phyloP scores from a whole-genome alignment of 1,140 invertebrate genomes.

The Neocloeon triangulifer region DNA sequence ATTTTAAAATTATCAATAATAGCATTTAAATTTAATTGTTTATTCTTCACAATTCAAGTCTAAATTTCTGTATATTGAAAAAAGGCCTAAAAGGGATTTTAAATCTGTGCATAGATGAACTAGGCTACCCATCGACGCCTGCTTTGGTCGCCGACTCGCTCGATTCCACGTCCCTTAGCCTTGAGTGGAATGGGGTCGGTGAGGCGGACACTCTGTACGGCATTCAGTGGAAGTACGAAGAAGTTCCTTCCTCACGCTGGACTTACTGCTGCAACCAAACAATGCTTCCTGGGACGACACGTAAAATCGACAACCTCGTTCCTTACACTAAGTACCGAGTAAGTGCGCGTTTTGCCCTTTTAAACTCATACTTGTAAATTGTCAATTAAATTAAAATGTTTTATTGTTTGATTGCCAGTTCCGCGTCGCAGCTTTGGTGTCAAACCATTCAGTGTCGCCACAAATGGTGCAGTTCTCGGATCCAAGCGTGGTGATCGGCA shows the following conservation, averaged over 20 bases:
- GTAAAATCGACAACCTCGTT: slow-evolving; percentile 48
- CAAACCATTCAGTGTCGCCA: slow-evolving; percentile 16
- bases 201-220: slow-evolving; percentile 37
- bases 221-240: slow-evolving; percentile 52
- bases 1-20: no score
- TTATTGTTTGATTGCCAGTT: slow-evolving; percentile 41
- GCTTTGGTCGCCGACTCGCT: slow-evolving; percentile 49
- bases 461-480: slow-evolving; percentile 28
- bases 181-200: slow-evolving; percentile 47
- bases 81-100: no score
- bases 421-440: slow-evolving; percentile 47
- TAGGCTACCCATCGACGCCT: slow-evolving; percentile 45
- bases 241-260: slow-evolving; percentile 37
- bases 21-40: no score
- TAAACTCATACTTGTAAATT: slow-evolving; percentile 6
- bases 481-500: slow-evolving; percentile 58
- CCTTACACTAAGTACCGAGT: slow-evolving; percentile 79
- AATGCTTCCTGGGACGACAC: slow-evolving; percentile 35
- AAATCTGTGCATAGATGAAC: slow-evolving; percentile 28
- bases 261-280: slow-evolving; percentile 45
- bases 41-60: no score
- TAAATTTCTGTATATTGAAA: no score
- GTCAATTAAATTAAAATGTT: no score
- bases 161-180: slow-evolving; percentile 45
- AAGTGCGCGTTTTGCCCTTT: slow-evolving; percentile 15